Base-by-base conservation (phyloP, 2,797 vertebrate genomes). In the Gallinago nigripennis region DNA sequence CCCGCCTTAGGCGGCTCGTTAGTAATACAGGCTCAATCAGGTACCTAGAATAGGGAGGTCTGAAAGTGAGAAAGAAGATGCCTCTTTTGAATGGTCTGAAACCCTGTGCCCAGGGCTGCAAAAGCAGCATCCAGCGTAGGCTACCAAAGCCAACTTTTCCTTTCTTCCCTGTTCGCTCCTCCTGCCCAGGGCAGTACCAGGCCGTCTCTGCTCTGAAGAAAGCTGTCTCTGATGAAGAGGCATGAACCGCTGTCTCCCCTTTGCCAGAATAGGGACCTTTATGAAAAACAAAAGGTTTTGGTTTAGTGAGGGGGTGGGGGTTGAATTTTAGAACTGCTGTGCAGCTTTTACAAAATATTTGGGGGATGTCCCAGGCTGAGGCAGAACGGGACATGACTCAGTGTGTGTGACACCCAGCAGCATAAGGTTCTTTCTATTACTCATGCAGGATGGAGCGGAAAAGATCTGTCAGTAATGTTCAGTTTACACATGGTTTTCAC, bases 401-500 rank as follows among this genome's bases (percentile, higher is more conserved):
- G 61, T 70, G 9, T 39, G 33, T 92, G 37, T 94, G 87, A 90
- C 84, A 80, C 33, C 37, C 50, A 69, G 27, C 65, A 90, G 50
- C 2, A 0, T 58, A 50, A 77, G 64, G 88, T 84, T 69, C 64
- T 88, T 82, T 68, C 53, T 85, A 16, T 85, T 95, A 89, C 69
- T 95, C 71, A 78, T 69, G 31, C 78, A 72, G 81, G 57, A 85
- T 80, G 41, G 51, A 93, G 46, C 0, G 1, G 87, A 91, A 96
- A 95, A 90, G 60, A 70, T 86, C 86, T 88, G 60, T 73, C 70
- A 73, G 13, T 54, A 80, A n/a, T 81, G 50, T 65, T 88, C 46
- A 11, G 43, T 75, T 94, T 93, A 86, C 37, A 71, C 45, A 17
- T 71, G 56, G 28, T 92, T 95, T 93, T 96, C 83, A 82, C 45